These are phyloP conservation scores for Volucella inflata DNA, from an alignment of 2,888 invertebrate species.

Conservation along the genomic window DNA sequence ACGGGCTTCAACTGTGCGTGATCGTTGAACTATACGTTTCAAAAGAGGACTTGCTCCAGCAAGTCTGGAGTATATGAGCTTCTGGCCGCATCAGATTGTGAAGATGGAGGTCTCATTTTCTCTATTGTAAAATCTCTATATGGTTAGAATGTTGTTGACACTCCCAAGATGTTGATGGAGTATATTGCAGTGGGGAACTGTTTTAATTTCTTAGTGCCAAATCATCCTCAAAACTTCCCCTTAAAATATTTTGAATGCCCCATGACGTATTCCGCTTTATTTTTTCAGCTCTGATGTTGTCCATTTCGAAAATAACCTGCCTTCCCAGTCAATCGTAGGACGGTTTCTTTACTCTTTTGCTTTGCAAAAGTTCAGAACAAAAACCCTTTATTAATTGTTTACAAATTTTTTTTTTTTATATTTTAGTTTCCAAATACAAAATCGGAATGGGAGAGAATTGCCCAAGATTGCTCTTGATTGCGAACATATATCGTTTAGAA, in stretches of 20 bases:
- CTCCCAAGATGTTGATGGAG: no score
- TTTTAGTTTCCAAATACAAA: conserved; percentile 15
- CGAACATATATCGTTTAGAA: no score
- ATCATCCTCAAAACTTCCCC: conserved; percentile 1
- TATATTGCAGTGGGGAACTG: no score
- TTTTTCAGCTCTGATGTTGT: neutral
- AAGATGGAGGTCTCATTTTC: neutral
- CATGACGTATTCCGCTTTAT: conserved; percentile 3
- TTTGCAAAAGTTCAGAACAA: no score
- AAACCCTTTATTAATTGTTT: no score
- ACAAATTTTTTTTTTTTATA: neutral
- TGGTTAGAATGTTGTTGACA: no score
- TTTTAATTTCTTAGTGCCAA: conserved; percentile 7
- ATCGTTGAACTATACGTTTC: no score
- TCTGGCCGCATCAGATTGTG: conserved; percentile 5
- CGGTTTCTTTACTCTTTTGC: no score
- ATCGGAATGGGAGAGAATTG: neutral
- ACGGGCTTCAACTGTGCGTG: no score
- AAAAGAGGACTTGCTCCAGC: no score
- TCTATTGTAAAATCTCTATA: neutral
- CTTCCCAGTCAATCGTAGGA: conserved; percentile 13
- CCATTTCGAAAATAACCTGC: conserved; percentile 23
- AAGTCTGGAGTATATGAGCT: conserved; percentile 23
- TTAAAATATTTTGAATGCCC: conserved; percentile 7
- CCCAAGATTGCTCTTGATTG: neutral